Conservation (phyloP, 2,888 invertebrate genomes). For the Megastigmus dorsalis region DNA sequence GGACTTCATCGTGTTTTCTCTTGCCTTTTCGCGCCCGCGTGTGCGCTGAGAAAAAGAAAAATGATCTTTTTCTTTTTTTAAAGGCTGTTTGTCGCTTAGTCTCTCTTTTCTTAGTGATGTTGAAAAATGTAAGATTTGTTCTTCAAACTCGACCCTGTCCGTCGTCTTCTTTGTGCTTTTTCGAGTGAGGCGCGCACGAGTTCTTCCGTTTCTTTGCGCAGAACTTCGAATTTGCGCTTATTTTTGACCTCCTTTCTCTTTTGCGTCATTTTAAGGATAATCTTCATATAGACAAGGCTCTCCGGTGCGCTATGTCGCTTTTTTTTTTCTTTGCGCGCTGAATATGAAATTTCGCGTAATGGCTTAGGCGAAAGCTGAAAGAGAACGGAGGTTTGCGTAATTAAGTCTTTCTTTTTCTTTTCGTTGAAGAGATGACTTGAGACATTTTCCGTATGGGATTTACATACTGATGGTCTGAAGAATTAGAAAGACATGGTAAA, state of each 20-base stretch:
- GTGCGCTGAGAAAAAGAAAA: background rate
- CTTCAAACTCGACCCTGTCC: conserved; percentile 3
- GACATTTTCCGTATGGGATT: too few species aligned
- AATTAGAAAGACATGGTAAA: too few species aligned
- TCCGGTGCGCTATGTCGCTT: too few species aligned
- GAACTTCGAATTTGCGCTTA: conserved; percentile 24
- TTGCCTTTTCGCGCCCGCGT: background rate
- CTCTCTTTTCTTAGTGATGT: background rate
- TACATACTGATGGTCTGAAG: too few species aligned
- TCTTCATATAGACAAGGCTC: background rate
- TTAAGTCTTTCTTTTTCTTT: too few species aligned
- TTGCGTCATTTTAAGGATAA: background rate
- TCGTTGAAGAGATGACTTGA: too few species aligned
- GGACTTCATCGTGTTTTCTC: conserved; percentile 15
- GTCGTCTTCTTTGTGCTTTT: conserved; percentile 4
- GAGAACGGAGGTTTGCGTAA: too few species aligned
- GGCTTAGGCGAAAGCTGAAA: too few species aligned
- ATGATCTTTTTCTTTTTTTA: background rate
- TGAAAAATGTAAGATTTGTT: conserved; percentile 34
- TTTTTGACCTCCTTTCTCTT: conserved; percentile 33
- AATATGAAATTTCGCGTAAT: conserved; percentile 14
- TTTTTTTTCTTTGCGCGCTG: background rate
- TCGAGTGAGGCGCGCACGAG: background rate
- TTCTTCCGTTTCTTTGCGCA: conserved; percentile 38
- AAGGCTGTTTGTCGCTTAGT: background rate